phyloP scores from a whole-genome alignment of 2,113 vertebrate genomes.

The Apteryx owenii region DNA sequence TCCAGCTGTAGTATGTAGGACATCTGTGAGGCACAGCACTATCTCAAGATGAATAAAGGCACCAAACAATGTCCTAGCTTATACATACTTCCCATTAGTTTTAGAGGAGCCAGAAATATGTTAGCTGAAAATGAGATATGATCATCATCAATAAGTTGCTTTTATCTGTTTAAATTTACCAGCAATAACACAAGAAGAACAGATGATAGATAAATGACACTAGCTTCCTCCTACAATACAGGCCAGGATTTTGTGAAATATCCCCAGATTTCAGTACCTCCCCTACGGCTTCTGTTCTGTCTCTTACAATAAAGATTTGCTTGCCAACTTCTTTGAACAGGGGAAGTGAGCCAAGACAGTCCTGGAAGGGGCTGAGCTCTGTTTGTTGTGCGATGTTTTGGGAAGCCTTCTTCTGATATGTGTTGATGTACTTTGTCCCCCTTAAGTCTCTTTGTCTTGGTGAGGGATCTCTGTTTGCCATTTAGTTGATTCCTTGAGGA shows the following conservation, averaged over 20 bases:
- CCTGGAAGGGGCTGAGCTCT: conserved; percentile 58
- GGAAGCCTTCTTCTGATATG: conserved; percentile 40
- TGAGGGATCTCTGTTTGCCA: not conserved
- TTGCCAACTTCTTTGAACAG: conserved; percentile 63
- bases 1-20: not conserved
- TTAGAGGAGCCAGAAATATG: not conserved
- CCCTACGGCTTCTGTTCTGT: conserved; percentile 68
- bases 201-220: not conserved
- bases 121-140: not conserved
- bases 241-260: conserved; percentile 61
- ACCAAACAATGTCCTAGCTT: not conserved
- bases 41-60: not conserved
- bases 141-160: not conserved
- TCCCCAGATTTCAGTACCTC: conserved; percentile 66
- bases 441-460: conserved; percentile 19
- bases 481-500: conserved; percentile 33
- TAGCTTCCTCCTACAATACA: conserved; percentile 11
- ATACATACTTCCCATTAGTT: not conserved
- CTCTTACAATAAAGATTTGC: conserved; percentile 66
- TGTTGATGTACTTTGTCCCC: conserved; percentile 20
- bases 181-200: not conserved
- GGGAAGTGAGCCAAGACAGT: conserved; percentile 55
- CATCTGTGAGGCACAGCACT: not conserved
- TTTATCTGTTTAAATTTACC: not conserved
- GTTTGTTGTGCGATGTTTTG: conserved; percentile 47